Evolutionary conservation across 1,140 invertebrate genomes (phyloP).

Genomic region (Calliphora vicina): DNA sequence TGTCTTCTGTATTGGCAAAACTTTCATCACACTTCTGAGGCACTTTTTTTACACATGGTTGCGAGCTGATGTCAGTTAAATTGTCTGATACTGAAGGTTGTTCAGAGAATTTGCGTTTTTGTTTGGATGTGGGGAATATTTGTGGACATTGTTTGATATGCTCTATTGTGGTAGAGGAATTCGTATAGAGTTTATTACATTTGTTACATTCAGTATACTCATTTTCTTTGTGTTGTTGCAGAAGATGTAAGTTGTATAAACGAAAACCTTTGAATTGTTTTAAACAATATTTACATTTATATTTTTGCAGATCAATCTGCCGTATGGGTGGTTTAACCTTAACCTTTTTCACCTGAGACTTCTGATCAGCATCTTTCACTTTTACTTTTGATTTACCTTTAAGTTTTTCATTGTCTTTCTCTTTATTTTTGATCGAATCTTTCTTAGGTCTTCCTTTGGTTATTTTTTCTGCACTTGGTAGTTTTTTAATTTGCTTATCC

Average conservation of each 20-base stretch:
- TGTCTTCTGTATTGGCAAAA: neutral
- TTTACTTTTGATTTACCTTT: neutral
- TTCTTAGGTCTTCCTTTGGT: neutral
- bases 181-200: neutral
- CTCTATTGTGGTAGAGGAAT: neutral
- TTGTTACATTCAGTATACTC: conserved; percentile 14
- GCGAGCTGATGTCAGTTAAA: neutral
- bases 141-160: neutral
- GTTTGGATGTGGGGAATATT: neutral
- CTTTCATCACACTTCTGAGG: neutral
- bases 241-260: conserved; percentile 22
- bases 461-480: neutral
- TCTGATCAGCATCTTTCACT: neutral
- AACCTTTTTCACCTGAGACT: conserved; percentile 24
- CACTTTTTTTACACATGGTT: neutral
- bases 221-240: conserved; percentile 2
- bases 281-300: conserved; percentile 32
- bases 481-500: neutral
- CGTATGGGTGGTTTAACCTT: conserved; percentile 36
- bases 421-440: neutral
- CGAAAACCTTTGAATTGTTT: conserved; percentile 36
- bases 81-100: neutral
- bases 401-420: neutral
- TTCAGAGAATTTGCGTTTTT: conserved; percentile 23
- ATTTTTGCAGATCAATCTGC: conserved; percentile 36